phyloP scores from a whole-genome alignment of 2,113 vertebrate species.

The Dascyllus trimaculatus region DNA sequence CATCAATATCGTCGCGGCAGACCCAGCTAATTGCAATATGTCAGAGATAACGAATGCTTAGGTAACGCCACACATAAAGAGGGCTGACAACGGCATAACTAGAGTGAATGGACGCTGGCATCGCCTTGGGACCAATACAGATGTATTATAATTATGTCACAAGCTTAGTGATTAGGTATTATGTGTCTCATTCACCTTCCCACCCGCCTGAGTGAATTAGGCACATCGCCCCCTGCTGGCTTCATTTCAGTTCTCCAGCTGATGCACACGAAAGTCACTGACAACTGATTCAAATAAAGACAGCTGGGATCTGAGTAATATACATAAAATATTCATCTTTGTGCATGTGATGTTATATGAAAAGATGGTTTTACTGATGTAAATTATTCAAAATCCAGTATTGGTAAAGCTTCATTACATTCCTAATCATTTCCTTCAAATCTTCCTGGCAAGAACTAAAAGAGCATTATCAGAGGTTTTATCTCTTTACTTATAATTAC shows the following conservation, averaged over 20 bases:
- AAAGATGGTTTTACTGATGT: no score
- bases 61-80: constrained; percentile 57
- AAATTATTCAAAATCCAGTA: no score
- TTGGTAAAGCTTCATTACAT: no score
- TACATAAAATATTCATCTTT: no score
- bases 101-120: constrained; percentile 70
- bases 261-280: constrained; percentile 29
- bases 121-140: constrained; percentile 55
- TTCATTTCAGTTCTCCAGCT: background rate
- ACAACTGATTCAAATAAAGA: background rate
- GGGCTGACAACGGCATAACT: constrained; percentile 71
- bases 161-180: constrained; percentile 55
- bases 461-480: no score
- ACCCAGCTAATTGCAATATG: constrained; percentile 80
- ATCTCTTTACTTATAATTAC: no score
- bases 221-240: constrained; percentile 43
- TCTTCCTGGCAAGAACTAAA: no score
- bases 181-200: constrained; percentile 40
- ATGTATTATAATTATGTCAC: constrained; percentile 72
- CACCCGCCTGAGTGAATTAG: constrained; percentile 16
- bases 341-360: no score
- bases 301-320: background rate
- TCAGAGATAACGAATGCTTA: constrained; percentile 76
- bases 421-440: no score
- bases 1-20: constrained; percentile 67